Evolutionary conservation across 92 coral and sea anemone species (phyloP).

Genomic region (Phenganax marumi): DNA sequence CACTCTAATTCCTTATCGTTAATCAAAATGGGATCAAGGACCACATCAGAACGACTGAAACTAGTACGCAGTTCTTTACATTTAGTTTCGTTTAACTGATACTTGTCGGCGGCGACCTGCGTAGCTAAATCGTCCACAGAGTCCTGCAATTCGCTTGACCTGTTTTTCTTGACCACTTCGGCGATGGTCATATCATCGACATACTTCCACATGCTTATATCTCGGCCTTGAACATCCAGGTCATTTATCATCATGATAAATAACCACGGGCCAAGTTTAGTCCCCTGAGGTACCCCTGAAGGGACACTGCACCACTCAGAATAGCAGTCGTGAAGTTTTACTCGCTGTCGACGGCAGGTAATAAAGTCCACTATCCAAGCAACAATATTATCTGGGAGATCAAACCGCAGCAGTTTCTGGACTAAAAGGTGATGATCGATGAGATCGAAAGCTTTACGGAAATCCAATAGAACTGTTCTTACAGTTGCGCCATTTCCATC

Average conservation of each 20-base stretch:
- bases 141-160: slow-evolving; percentile 41
- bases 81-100: slow-evolving; percentile 54
- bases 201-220: slow-evolving; percentile 53
- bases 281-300: slow-evolving; percentile 60
- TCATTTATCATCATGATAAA: slow-evolving; percentile 62
- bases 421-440: slow-evolving; percentile 50
- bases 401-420: slow-evolving; percentile 36
- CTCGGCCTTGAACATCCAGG: slow-evolving; percentile 35
- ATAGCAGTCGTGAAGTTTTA: slow-evolving; percentile 41
- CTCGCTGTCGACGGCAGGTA: slow-evolving; percentile 46
- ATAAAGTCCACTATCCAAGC: slow-evolving; percentile 59
- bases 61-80: slow-evolving; percentile 55
- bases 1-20: slow-evolving; percentile 50
- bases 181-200: slow-evolving; percentile 62
- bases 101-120: slow-evolving; percentile 55
- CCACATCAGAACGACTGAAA: slow-evolving; percentile 47
- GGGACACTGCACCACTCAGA: slow-evolving; percentile 50
- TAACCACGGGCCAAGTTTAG: slow-evolving; percentile 66
- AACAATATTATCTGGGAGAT: slow-evolving; percentile 30
- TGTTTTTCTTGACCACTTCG: slow-evolving; percentile 47
- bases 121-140: slow-evolving; percentile 41
- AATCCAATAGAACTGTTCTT: slow-evolving; percentile 41
- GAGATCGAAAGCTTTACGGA: slow-evolving; percentile 50
- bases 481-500: slow-evolving; percentile 49
- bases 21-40: neutral